Conservation (phyloP, 2,113 vertebrate species). For the Elaphurus davidianus region DNA sequence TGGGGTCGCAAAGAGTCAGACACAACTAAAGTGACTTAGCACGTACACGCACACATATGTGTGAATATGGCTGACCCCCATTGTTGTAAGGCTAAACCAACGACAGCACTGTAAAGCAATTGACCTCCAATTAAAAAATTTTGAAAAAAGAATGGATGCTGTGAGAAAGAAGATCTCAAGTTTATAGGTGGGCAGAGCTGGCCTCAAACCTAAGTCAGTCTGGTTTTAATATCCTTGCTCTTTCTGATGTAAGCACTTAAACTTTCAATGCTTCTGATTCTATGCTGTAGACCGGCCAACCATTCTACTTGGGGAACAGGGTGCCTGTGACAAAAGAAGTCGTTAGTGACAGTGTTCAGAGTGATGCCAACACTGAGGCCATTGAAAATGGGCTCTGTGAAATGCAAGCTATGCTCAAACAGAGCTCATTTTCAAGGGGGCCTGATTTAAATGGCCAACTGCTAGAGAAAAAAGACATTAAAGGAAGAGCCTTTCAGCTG, state of each 20-base stretch:
- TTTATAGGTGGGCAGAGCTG: not conserved
- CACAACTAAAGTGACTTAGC: not conserved
- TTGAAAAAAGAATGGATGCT: not conserved
- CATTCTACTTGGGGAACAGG: not conserved
- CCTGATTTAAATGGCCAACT: constrained; percentile 37
- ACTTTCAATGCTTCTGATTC: not conserved
- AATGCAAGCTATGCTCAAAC: not conserved
- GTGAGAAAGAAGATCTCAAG: not conserved
- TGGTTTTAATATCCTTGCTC: not conserved
- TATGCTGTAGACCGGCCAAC: not conserved
- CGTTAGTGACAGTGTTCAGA: not conserved
- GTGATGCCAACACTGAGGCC: not conserved
- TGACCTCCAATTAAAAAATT: not conserved
- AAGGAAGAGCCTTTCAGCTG: constrained; percentile 15
- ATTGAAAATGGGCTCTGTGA: not conserved
- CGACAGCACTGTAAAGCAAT: not conserved
- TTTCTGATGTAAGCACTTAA: not conserved
- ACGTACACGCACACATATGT: accelerated
- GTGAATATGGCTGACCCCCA: not conserved
- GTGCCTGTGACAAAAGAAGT: not conserved
- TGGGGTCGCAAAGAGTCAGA: not conserved
- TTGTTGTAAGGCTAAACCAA: not conserved
- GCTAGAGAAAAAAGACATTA: constrained; percentile 11
- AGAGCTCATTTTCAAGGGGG: not conserved
- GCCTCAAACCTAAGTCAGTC: not conserved